A percentile compares a stretch with the other conserved stretches of the same genome.
Conservation (phyloP, 2,113 vertebrate species). For the Sisor rabdophorus region DNA sequence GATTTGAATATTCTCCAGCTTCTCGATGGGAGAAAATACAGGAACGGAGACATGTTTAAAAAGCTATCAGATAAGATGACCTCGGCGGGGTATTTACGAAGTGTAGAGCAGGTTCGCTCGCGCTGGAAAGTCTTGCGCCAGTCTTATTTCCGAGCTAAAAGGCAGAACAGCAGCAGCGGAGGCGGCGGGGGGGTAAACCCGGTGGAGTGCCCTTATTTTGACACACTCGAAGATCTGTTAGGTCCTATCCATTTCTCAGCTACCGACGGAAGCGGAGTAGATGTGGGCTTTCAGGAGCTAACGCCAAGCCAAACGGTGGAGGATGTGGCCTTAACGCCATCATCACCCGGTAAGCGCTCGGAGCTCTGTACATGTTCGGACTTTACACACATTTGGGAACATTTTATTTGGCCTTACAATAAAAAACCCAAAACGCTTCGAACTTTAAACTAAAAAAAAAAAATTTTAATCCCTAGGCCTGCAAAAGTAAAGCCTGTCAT, state of each 20-base stretch:
- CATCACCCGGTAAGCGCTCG: neutral
- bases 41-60: constrained; percentile 2
- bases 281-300: constrained; percentile 12
- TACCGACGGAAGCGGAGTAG: neutral
- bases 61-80: constrained; percentile 3
- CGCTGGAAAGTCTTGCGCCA: neutral
- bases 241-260: neutral
- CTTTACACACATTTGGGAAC: too few relatives aligned
- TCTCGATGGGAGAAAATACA: constrained; percentile 8
- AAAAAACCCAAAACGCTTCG: too few relatives aligned
- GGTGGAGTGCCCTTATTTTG: neutral
- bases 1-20: constrained; percentile 11
- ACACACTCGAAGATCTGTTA: neutral
- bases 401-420: too few relatives aligned
- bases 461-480: too few relatives aligned
- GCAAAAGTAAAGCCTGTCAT: too few relatives aligned
- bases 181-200: neutral
- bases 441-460: too few relatives aligned
- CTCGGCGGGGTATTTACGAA: constrained; percentile 2
- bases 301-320: neutral
- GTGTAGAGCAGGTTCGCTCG: neutral
- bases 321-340: neutral
- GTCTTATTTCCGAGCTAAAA: neutral
- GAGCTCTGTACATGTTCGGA: neutral
- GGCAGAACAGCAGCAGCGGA: neutral